Evolutionary conservation across 1,140 invertebrate genomes (phyloP).

Genomic region (Hycleus cichorii): DNA sequence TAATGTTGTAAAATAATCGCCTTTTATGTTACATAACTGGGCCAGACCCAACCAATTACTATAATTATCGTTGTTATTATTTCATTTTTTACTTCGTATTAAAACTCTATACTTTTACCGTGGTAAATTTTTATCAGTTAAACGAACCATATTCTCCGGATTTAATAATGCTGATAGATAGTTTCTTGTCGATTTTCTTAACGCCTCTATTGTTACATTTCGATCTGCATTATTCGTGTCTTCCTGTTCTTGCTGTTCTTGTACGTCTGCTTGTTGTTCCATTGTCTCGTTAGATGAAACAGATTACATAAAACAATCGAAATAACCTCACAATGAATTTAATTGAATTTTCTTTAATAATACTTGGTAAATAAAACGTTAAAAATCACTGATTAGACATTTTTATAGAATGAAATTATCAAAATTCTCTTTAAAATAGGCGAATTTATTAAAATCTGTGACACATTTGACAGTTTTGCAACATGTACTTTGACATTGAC

Average conservation of each 20-base stretch:
- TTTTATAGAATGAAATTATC: no score
- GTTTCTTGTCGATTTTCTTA: background rate
- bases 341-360: no score
- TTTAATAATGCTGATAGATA: background rate
- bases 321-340: background rate
- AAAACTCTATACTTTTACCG: no score
- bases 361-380: no score
- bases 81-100: no score
- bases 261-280: background rate
- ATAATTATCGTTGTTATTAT: background rate
- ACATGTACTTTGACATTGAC: no score
- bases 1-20: conserved; percentile 44
- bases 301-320: background rate
- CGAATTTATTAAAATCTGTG: no score
- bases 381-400: no score
- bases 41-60: conserved; percentile 65
- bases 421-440: no score
- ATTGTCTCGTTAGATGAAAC: background rate
- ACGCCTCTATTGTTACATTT: background rate
- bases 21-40: conserved; percentile 44
- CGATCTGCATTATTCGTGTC: background rate
- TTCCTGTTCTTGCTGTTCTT: background rate
- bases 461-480: no score
- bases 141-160: background rate
- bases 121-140: no score